These are phyloP conservation scores for Mirza zaza DNA, from an alignment of 2,113 vertebrate species.

Conservation along the genomic window DNA sequence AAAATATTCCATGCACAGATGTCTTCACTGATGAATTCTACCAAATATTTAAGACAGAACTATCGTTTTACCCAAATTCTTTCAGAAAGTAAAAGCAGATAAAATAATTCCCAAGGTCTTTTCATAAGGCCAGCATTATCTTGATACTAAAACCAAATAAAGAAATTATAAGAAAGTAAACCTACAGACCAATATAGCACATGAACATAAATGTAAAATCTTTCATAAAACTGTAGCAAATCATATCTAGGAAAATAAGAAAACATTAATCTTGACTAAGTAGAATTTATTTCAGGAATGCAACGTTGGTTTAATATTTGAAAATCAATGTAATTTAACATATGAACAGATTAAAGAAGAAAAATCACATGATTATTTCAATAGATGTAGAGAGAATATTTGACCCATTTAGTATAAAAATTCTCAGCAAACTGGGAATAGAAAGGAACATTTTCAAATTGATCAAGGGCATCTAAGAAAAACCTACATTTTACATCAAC, in stretches of 20 bases:
- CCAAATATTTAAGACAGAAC: background rate
- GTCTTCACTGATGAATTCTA: background rate
- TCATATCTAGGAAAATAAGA: background rate
- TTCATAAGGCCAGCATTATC: background rate
- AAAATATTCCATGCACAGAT: background rate
- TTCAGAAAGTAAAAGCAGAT: background rate
- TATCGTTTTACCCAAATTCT: background rate
- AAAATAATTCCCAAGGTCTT: background rate
- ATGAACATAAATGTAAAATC: background rate
- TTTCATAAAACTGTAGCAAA: conserved; percentile 11
- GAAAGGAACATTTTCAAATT: conserved; percentile 8
- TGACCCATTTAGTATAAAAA: background rate
- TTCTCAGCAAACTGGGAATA: background rate
- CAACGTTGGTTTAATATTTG: background rate
- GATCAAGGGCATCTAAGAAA: background rate
- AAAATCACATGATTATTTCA: background rate
- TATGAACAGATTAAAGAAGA: background rate
- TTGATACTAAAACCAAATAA: background rate
- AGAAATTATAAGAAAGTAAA: background rate
- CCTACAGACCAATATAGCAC: background rate
- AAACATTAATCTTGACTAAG: background rate
- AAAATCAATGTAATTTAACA: background rate
- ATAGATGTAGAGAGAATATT: background rate
- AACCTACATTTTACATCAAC: background rate
- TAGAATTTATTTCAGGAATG: background rate